Base-by-base conservation (phyloP, 2,797 vertebrate species). In the Sebastes vulpes region DNA sequence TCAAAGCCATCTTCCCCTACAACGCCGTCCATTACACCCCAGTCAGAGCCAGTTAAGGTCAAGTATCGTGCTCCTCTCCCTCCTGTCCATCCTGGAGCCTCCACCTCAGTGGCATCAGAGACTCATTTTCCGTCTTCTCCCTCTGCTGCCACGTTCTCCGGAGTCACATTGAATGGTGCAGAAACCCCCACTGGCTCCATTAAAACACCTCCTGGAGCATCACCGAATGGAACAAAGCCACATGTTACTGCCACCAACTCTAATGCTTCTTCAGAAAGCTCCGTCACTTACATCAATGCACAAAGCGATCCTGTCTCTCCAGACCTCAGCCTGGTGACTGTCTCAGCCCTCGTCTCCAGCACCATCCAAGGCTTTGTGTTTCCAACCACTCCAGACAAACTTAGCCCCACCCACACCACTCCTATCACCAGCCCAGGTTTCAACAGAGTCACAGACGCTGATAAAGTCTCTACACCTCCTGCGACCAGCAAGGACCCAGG, bases 51-150 rank as follows among this genome's bases (percentile, higher is more conserved):
- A 12, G 6, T 21, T 53, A 93, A 86, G 54, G 56, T 88, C 56
- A 95, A 95, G 77, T 92, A 89, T 56, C 91, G 61, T 4, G 93
- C 94, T 64, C 93, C 94, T 25, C 88, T 12, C 32, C 92, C 93
- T 46, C 93, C 94, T 0, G 64, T 59, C 18, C 85, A 77, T 21
- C n/a, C 8, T 14, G 70, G 38, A 65, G 20, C 18, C 25, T 65
- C 67, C 18, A 75, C 21, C 14, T 50, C 72, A 26, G 1, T 28
- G 1, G 8, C 29, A 9, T n/a, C 5, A 4, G 82, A 87, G 3
- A 50, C 52, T 52, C 65, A 71, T 23, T 60, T 80, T 6, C 50
- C 77, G 0, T 78, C 76, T 1, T 89, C 89, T 67, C 72, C 83
- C 1, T 53, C 79, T 71, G 28, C 16, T 31, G 63, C 79, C 20